Evolutionary conservation across 2,113 vertebrate genomes (phyloP).

Genomic region (Chroicocephalus ridibundus): DNA sequence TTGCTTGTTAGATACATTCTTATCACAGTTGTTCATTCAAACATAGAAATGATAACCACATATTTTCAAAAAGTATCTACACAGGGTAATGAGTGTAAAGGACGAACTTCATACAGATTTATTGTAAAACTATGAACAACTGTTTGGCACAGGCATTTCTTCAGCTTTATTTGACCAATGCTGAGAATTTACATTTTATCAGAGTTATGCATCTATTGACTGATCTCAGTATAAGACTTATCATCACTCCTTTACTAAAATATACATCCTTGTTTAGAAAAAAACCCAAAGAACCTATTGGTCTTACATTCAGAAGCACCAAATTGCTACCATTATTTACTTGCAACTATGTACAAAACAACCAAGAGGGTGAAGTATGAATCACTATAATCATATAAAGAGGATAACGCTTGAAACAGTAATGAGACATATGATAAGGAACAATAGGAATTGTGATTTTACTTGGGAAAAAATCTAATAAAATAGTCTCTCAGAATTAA

Average conservation of each 20-base stretch:
- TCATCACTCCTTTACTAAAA: not conserved
- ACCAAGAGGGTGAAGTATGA: slow-evolving; percentile 9
- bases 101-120: not conserved
- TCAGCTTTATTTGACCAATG: not conserved
- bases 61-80: not conserved
- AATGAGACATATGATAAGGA: slow-evolving; percentile 51
- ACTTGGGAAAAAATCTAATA: slow-evolving; percentile 56
- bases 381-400: slow-evolving; percentile 38
- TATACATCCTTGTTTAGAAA: not conserved
- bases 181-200: not conserved
- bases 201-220: not conserved
- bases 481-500: slow-evolving; percentile 53
- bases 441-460: slow-evolving; percentile 52
- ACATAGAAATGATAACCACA: not conserved
- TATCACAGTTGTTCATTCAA: not conserved
- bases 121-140: not conserved
- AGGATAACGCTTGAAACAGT: slow-evolving; percentile 43
- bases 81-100: not conserved
- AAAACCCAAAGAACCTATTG: not conserved
- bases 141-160: not conserved
- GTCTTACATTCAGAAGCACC: slow-evolving; percentile 14
- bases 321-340: slow-evolving; percentile 37
- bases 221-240: not conserved
- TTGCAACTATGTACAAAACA: slow-evolving; percentile 17
- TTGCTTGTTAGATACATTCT: not conserved